Evolutionary conservation across 2,113 vertebrate species (phyloP), one percentile per base, ranked within the genome.

Genomic region (Vidua macroura): DNA sequence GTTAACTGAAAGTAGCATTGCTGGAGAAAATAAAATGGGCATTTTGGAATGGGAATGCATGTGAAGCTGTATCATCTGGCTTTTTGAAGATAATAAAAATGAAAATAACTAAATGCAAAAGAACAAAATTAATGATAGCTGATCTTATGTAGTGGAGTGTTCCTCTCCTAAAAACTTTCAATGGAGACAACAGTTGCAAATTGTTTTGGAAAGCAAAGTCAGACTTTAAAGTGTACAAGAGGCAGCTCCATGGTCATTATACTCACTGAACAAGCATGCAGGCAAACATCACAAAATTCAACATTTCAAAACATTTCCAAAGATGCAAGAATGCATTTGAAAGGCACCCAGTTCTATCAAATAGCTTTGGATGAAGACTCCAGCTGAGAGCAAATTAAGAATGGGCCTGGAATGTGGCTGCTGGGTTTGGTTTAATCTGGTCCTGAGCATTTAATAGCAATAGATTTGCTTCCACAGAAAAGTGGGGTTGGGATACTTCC

Each of bases 21-120:
- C 72, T 96, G 67, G 83, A 81, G 69, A 60, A 75, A 89, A 86
- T 7, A 55, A 92, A 92, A 66, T 7, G 13, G 83, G 28, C 44
- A 25, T 77, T 70, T 95, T 39, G 83, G 78, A 85, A 73, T 93
- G 44, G 22, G 51, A 51, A 55, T 60, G 55, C 28, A 13, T 93
- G 43, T 77, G 78, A 96, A 60, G 64, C n/a, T 76, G 31, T 41
- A 86, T 96, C 82, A 88, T 97, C 96, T 96, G 81, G 0, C 90
- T 88, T 91, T 95, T 94, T 97, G 92, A 96, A 97, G 93, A 93
- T 93, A 97, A 89, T 93, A 90, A 91, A 93, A 96, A 88, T 67
- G 93, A 80, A 96, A 97, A 93, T 41, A 96, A 91, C 83, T 60
- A 95, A 86, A 96, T 90, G 82, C 67, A 93, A 86, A 93, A 87